Evolutionary conservation across 2,113 vertebrate species (phyloP), one percentile per base, ranked within the genome.

Genomic region (Nettapus auritus): DNA sequence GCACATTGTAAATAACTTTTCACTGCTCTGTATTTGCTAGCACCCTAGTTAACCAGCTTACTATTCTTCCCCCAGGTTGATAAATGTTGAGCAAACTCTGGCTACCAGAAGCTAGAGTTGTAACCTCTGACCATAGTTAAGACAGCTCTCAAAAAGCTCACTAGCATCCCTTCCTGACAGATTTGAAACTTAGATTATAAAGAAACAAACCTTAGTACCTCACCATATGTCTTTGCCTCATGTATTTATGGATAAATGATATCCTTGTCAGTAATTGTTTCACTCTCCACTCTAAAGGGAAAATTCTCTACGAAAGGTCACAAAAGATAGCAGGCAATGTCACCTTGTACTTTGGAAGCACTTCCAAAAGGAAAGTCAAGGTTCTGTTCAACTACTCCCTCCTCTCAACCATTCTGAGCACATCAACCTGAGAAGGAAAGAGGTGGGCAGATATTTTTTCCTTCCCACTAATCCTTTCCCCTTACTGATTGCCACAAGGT

Each of bases 191-290:
- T 25, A 36, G 42, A 80, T 66, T 16, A 66, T 52, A 63, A 71
- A 56, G 13, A 55, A 86, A 33, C 16, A 82, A 75, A 40, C 56
- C n/a, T 50, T 31, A 78, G n/a, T 53, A 44, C 28, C 26, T 57
- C 36, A 40, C 10, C 62, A 19, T 18, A 52, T 18, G 26, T 13
- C n/a, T 87, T 53, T 94, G 36, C 34, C 38, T 84, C 91, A 19
- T 42, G 60, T 84, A 79, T 92, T 96, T 79, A 85, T 82, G 57
- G 82, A 91, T 71, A 86, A 94, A 89, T 57, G 78, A 55, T 3
- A 23, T 71, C 74, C 81, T 78, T 79, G 56, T 52, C 89, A 68
- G 42, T 34, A 29, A 69, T 23, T 67, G 55, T 52, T 50, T 76
- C 57, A 15, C 31, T 19, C 18, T 48, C 26, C 76, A 20, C 17